Evolutionary conservation across 2,797 vertebrate species (phyloP), one percentile per base, ranked within the genome.

Genomic region (Pampus argenteus): DNA sequence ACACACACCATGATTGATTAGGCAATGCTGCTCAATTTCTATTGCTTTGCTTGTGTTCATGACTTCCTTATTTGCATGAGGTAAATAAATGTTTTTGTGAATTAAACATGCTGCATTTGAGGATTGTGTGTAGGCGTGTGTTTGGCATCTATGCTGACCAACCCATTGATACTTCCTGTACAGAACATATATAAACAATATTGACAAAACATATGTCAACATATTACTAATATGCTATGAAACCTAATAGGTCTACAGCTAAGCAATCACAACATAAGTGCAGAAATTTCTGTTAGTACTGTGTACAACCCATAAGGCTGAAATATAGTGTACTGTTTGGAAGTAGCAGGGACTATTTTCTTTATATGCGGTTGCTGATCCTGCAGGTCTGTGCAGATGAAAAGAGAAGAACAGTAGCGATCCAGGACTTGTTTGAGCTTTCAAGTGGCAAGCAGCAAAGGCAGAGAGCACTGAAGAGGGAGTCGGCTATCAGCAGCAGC

Each of bases 1-100:
- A 50, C 52, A 51, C 76, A 55, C 54, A 23, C 58, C 40, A 20
- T 88, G 90, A 91, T 90, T 88, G 82, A 92, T 93, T 81, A 74
- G 72, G 64, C 66, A 42, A 22, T 77, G 72, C 56, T 3, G 76
- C 73, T 85, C 74, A 71, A 51, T 59, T 73, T 70, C 79, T 79
- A 64, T 88, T 71, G 74, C 68, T 80, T 81, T 78, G 31, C 76
- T 82, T 63, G 73, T 84, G 78, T 88, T 88, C 84, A 82, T 82
- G 75, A 85, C 51, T 70, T 45, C 69, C 76, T 83, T 71, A 89
- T 91, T 90, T 88, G 84, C 82, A 82, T 89, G 54, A 60, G 42
- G 64, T 78, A 81, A 89, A 87, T 73, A 11, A 79, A 83, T 81
- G 61, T 42, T 50, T 80, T 81, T 64, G 17, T 81, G 70, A 89